A percentile compares a stretch with the other conserved stretches of the same genome.
Evolutionary conservation across 2,797 vertebrate species (phyloP).

Genomic region (Pseudocheirus occidentalis): DNA sequence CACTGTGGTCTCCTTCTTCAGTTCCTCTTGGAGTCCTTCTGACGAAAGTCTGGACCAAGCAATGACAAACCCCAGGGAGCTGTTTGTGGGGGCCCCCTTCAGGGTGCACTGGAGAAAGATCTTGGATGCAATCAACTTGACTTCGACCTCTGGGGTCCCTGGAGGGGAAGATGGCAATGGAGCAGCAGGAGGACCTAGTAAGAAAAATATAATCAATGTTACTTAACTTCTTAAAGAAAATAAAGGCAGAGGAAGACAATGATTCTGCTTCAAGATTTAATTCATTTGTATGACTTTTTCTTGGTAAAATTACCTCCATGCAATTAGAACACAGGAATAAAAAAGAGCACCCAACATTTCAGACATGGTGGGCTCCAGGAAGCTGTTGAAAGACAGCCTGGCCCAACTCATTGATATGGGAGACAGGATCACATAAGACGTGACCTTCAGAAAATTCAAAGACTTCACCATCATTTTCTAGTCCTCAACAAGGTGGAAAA

Average conservation of each 20-base stretch:
- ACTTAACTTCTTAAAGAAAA: background rate
- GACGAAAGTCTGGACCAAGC: slow-evolving; percentile 91
- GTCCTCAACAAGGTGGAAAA: slow-evolving; percentile 2
- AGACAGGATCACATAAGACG: background rate
- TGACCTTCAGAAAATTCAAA: background rate
- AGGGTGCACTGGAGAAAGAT: slow-evolving; percentile 90
- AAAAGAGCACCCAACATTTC: background rate
- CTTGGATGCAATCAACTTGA: slow-evolving; percentile 83
- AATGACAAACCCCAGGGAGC: slow-evolving; percentile 88
- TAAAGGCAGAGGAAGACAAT: background rate
- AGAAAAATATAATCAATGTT: slow-evolving; percentile 57
- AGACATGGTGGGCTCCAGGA: background rate
- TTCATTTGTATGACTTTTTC: background rate
- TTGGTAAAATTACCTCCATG: background rate
- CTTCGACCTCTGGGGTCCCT: slow-evolving; percentile 82
- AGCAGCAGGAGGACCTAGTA: slow-evolving; percentile 68
- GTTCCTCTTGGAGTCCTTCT: slow-evolving; percentile 89
- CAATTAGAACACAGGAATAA: background rate
- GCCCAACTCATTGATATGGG: no score
- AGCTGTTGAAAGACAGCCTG: background rate
- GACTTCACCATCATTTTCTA: slow-evolving; percentile 35
- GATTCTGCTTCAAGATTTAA: background rate
- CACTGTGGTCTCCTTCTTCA: slow-evolving; percentile 90
- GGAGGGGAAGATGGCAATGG: slow-evolving; percentile 82
- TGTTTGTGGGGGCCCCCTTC: slow-evolving; percentile 81